Evolutionary conservation across 2,797 vertebrate genomes (phyloP).

Genomic region (Zalophus californianus): DNA sequence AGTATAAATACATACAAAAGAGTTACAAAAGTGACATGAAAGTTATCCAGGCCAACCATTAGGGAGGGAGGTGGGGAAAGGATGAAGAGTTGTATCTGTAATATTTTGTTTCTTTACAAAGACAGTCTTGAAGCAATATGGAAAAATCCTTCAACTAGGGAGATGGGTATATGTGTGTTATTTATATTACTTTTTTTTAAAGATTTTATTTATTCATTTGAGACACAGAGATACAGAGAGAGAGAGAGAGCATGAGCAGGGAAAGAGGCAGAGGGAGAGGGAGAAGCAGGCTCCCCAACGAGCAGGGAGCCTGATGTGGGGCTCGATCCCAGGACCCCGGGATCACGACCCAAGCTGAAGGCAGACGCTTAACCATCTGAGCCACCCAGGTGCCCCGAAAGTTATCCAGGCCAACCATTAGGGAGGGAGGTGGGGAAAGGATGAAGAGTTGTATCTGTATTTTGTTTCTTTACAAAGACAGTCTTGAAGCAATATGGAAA

Average conservation of each 20-base stretch:
- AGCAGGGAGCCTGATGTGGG: too few species aligned
- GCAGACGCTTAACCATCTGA: too few species aligned
- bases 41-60: neutral
- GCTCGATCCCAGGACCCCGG: too few species aligned
- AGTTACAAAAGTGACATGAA: neutral
- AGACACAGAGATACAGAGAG: too few species aligned
- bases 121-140: neutral
- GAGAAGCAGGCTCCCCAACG: too few species aligned
- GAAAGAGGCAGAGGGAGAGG: too few species aligned
- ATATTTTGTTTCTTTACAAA: conserved; percentile 35
- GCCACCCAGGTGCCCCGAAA: neutral
- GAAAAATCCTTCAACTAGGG: neutral
- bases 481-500: neutral
- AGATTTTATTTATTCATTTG: too few species aligned
- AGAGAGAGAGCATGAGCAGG: too few species aligned
- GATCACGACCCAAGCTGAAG: too few species aligned
- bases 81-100: neutral
- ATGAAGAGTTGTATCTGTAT: neutral
- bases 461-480: conserved; percentile 39
- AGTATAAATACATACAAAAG: neutral
- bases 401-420: neutral
- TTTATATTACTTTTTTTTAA: neutral
- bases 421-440: neutral
- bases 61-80: neutral
- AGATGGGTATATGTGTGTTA: neutral